Evolutionary conservation across 1,140 invertebrate genomes (phyloP), one percentile per base, ranked within the genome.

Genomic region (Calephelis virginiensis): DNA sequence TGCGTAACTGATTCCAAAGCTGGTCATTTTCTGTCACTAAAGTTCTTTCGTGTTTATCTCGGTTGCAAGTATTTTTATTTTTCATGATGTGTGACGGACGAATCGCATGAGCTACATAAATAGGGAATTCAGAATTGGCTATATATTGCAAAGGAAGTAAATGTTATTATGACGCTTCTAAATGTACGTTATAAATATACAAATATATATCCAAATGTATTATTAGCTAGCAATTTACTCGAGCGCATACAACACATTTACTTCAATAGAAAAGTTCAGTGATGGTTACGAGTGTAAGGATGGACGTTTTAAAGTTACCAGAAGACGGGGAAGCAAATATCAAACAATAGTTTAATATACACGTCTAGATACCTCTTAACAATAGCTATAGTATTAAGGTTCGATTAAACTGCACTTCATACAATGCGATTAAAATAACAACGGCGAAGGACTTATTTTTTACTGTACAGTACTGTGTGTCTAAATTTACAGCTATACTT

Each of bases 281-380:
- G 81, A 81, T 75, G 82, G 81, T 85, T 76, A 78, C 13, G 80
- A 80, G 78, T 89, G 85, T 74, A 68, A 78, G 82, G 68, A 87
- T 78, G 81, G 87, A 90, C 85, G 83, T 80, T 90, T 76, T 75
- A 76, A 67, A 82, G 85, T 86, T 82, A 83, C 85, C 78, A 80
- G 83, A 76, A 80, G 86, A 90, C 88, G 88, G 82, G 88, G 88
- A 90, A 90, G 88, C 88, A 88, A 43, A 43, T 81, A 82, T 45
- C 38, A 56, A 65, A 45, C 53, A 65, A 40, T 53, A 65, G 49
- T 56, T 38, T 56, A 43, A 59, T 17, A 56, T 46, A 14, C 63
- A 56, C 38, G 28, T 59, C 53, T 59, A 59, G 53, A n/a, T 59
- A 59, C 53, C 53, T 38, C 53, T 59, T 28, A 59, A 59, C 53